These are phyloP conservation scores for Karalla daura DNA, from an alignment of 2,797 vertebrate genomes.

Conservation along the genomic window DNA sequence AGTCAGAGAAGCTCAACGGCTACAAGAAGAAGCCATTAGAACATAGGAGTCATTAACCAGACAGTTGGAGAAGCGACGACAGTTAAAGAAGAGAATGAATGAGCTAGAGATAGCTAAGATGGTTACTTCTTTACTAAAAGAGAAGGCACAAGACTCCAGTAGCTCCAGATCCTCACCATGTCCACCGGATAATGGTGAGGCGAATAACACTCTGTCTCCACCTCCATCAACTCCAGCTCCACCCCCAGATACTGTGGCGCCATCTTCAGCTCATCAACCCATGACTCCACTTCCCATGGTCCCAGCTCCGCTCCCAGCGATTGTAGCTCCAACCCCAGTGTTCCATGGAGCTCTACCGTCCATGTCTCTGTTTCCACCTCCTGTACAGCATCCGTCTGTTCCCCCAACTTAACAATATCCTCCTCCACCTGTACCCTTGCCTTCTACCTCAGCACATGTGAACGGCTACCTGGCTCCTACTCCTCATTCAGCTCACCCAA, in stretches of 20 bases:
- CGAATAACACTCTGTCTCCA: background rate
- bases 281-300: no score
- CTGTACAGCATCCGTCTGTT: background rate
- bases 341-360: background rate
- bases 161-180: background rate
- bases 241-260: rapidly evolving
- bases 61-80: background rate
- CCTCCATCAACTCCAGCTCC: background rate
- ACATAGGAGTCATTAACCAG: background rate
- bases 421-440: background rate
- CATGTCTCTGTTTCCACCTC: background rate
- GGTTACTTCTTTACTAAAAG: constrained; percentile 5
- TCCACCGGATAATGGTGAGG: background rate
- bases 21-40: constrained; percentile 14
- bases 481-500: background rate
- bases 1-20: constrained; percentile 3
- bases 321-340: background rate
- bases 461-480: background rate
- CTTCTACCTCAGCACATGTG: background rate
- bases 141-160: background rate
- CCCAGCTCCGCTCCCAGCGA: no score
- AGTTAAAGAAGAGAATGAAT: constrained; percentile 6
- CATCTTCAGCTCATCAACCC: background rate
- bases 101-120: constrained; percentile 16
- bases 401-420: background rate